phyloP scores from a whole-genome alignment of 2,888 invertebrate genomes.

The Eristalis pertinax region DNA sequence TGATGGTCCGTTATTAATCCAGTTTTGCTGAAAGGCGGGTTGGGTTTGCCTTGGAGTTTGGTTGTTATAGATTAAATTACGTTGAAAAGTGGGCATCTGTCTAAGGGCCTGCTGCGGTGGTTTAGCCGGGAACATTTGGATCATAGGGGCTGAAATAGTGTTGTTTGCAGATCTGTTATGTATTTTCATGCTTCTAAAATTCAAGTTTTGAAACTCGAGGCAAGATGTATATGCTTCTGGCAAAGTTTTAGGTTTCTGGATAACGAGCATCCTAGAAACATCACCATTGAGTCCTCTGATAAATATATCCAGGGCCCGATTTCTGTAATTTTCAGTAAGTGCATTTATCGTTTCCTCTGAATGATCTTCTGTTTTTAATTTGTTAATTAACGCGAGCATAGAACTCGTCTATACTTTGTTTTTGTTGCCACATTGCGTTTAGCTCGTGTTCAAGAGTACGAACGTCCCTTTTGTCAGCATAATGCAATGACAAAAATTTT shows the following conservation, averaged over 20 bases:
- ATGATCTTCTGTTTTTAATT: conserved; percentile 66
- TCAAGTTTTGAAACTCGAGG: conserved; percentile 55
- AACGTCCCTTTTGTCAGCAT: conserved; percentile 1
- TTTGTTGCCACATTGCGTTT: background rate
- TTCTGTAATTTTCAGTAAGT: too few relatives aligned
- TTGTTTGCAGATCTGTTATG: conserved; percentile 25
- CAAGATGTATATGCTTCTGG: conserved; percentile 59
- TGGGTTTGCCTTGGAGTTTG: conserved; percentile 14
- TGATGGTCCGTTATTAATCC: background rate
- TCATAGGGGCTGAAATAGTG: conserved; percentile 15
- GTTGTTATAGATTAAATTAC: conserved; percentile 7
- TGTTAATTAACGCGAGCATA: conserved; percentile 28
- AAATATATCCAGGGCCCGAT: conserved; percentile 35
- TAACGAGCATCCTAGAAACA: conserved; percentile 30
- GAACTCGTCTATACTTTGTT: conserved; percentile 26
- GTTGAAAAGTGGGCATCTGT: conserved; percentile 17
- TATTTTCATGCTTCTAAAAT: conserved; percentile 14
- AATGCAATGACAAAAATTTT: conserved; percentile 46
- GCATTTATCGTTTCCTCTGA: conserved; percentile 4
- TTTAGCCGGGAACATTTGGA: conserved; percentile 16
- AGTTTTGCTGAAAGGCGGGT: background rate
- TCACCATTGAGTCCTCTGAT: conserved; percentile 51
- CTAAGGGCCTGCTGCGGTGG: background rate
- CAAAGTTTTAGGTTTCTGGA: conserved; percentile 26
- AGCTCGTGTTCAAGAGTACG: conserved; percentile 21